Percentiles rank a stretch among this genome's conserved stretches.
Conservation (phyloP, 2,113 vertebrate genomes). For the Xiphophorus maculatus region DNA sequence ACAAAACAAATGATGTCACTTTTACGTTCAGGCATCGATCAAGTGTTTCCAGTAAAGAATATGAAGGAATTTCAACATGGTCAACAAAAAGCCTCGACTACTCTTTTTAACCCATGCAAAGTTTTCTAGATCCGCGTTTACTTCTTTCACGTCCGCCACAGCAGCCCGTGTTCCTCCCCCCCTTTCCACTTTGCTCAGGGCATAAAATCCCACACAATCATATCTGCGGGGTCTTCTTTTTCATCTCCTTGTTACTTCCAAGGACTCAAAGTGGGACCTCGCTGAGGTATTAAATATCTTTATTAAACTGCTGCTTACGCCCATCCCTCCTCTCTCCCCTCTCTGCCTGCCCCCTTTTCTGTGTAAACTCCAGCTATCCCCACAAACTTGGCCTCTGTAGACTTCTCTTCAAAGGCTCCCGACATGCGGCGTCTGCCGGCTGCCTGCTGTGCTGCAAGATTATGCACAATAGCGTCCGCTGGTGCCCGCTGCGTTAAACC, state of each 20-base stretch:
- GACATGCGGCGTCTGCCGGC: conserved; percentile 74
- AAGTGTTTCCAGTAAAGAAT: too few species aligned
- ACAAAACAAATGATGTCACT: too few species aligned
- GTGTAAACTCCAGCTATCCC: conserved; percentile 58
- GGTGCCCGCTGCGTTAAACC: conserved; percentile 68
- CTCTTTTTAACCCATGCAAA: too few species aligned
- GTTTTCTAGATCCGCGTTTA: too few species aligned
- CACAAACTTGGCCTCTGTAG: conserved; percentile 58
- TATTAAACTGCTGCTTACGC: conserved; percentile 73
- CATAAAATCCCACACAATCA: conserved; percentile 44
- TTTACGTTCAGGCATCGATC: too few species aligned
- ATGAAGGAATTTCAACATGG: too few species aligned
- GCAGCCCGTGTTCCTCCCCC: neutral
- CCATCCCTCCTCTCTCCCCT: neutral
- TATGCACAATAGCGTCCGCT: conserved; percentile 60
- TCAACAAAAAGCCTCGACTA: too few species aligned
- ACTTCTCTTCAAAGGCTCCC: conserved; percentile 71
- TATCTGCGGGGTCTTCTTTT: conserved; percentile 48
- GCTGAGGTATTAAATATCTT: conserved; percentile 81
- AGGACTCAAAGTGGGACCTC: conserved; percentile 69
- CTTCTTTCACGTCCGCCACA: too few species aligned
- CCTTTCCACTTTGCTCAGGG: conserved; percentile 16
- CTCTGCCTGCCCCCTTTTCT: conserved; percentile 51
- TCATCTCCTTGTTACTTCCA: conserved; percentile 63
- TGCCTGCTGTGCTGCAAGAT: conserved; percentile 68